Evolutionary conservation across 2,113 vertebrate genomes (phyloP).

Genomic region (Rhinolophus sinicus): DNA sequence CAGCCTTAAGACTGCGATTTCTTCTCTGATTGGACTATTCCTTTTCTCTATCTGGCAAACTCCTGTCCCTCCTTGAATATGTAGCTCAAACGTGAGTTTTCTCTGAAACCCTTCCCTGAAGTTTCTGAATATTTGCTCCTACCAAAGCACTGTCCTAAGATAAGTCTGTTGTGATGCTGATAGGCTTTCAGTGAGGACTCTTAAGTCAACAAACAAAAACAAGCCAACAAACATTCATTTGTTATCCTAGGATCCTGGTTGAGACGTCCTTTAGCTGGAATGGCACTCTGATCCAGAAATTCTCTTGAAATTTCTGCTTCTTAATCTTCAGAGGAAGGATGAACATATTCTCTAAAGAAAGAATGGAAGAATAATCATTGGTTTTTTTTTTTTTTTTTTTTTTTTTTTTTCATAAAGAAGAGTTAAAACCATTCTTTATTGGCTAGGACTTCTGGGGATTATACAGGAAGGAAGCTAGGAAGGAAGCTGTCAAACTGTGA

Average conservation of each 20-base stretch:
- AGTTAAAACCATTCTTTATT: constrained; percentile 44
- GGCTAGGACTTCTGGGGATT: constrained; percentile 36
- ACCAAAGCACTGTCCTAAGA: background rate
- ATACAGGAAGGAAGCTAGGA: constrained; percentile 8
- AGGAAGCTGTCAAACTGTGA: background rate
- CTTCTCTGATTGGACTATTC: background rate
- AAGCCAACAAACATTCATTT: background rate
- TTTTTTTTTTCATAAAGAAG: constrained; percentile 60
- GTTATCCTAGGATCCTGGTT: background rate
- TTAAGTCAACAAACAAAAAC: background rate
- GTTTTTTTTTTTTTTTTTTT: constrained; percentile 64
- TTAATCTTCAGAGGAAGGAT: constrained; percentile 55
- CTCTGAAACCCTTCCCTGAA: background rate
- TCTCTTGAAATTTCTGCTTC: background rate
- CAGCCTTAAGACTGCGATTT: background rate
- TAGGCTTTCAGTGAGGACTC: background rate
- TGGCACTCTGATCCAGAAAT: background rate
- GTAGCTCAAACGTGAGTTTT: background rate
- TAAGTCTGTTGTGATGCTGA: background rate
- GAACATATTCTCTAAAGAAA: constrained; percentile 61
- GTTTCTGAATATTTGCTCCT: background rate
- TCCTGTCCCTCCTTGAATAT: background rate
- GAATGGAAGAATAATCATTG: constrained; percentile 70
- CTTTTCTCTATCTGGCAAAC: background rate
- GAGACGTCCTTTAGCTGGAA: background rate